Conservation (phyloP, 2,113 vertebrate genomes). For the Gallinago paraguaiae region DNA sequence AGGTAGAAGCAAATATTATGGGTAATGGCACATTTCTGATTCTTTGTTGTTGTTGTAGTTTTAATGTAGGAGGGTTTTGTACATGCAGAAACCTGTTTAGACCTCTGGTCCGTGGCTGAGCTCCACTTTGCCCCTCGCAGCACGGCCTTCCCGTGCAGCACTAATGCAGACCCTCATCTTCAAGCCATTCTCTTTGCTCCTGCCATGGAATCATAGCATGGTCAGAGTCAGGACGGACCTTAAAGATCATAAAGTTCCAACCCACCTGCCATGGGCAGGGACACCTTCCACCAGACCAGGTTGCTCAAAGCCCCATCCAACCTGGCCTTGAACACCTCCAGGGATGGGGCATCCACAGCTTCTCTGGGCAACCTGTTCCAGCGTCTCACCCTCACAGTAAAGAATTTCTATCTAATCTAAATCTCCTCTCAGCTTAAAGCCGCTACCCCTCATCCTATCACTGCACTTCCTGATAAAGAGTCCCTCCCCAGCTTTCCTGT, state of each 20-base stretch:
- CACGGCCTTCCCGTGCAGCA: accelerated
- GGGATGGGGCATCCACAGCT: background rate
- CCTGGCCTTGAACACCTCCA: background rate
- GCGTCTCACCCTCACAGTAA: background rate
- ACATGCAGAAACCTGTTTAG: background rate
- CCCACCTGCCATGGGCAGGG: background rate
- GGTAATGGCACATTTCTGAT: background rate
- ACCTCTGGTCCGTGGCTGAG: background rate
- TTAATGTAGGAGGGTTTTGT: background rate
- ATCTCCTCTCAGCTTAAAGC: background rate
- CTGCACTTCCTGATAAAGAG: background rate
- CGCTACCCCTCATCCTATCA: background rate
- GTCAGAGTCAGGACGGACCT: background rate
- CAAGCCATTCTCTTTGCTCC: background rate
- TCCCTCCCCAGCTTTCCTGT: background rate
- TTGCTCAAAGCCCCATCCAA: background rate
- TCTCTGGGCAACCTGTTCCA: background rate
- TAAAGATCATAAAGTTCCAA: background rate
- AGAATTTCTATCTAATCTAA: background rate
- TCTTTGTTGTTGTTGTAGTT: background rate
- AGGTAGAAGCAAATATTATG: background rate
- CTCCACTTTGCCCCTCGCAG: background rate
- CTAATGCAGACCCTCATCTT: background rate
- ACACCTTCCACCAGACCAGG: background rate
- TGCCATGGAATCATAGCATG: background rate